Conservation (phyloP, 2,888 invertebrate species). For the Drosophila lacicola region DNA sequence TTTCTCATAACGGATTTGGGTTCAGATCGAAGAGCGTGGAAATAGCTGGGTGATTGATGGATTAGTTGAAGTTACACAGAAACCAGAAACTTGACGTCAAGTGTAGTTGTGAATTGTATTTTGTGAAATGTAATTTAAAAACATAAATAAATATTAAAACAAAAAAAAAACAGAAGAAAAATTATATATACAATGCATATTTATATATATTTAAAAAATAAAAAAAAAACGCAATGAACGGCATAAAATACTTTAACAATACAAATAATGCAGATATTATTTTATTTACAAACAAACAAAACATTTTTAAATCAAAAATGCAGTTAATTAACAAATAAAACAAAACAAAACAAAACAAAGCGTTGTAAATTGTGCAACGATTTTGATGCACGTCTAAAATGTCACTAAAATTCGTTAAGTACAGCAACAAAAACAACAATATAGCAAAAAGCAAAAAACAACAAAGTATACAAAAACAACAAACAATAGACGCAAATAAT, state of each 20-base stretch:
- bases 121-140: constrained; percentile 83
- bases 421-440: constrained; percentile 36
- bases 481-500: constrained; percentile 65
- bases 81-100: constrained; percentile 77
- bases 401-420: constrained; percentile 49
- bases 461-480: constrained; percentile 8
- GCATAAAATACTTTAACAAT: constrained; percentile 65
- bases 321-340: constrained; percentile 25
- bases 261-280: constrained; percentile 63
- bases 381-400: constrained; percentile 55
- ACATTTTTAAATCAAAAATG: constrained; percentile 49
- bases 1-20: constrained; percentile 75
- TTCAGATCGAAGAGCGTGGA: constrained; percentile 38
- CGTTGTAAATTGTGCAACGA: constrained; percentile 49
- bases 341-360: neutral
- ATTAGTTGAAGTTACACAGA: constrained; percentile 68
- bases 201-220: constrained; percentile 62
- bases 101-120: constrained; percentile 85
- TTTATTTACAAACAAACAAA: constrained; percentile 66
- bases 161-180: constrained; percentile 50
- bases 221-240: constrained; percentile 42
- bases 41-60: constrained; percentile 54
- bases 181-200: constrained; percentile 74
- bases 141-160: constrained; percentile 45
- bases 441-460: constrained; percentile 21